phyloP scores from a whole-genome alignment of 2,888 invertebrate genomes.

The Pemphredon lugubris region DNA sequence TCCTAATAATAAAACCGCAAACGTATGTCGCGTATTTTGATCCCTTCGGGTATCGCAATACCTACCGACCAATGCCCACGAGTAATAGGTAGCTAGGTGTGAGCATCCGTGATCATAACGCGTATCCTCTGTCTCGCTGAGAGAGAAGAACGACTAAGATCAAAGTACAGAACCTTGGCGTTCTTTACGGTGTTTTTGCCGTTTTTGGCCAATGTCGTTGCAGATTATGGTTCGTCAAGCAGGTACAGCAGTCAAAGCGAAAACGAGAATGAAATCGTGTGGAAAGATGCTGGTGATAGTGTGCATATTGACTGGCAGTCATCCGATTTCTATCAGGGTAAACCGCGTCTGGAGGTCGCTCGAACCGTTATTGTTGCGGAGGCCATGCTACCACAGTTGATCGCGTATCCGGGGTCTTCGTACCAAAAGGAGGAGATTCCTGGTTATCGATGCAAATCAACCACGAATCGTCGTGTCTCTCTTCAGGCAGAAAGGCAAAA shows the following conservation, averaged over 20 bases:
- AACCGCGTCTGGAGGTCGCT: constrained; percentile 64
- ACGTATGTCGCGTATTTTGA: no score
- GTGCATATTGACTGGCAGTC: background rate
- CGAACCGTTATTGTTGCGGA: constrained; percentile 65
- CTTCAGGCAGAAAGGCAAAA: no score
- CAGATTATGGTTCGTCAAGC: constrained; percentile 71
- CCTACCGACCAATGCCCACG: no score
- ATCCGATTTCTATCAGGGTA: constrained; percentile 7
- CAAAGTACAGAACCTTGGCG: constrained; percentile 15
- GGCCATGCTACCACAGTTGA: constrained; percentile 62
- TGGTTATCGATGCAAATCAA: no score
- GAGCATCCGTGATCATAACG: constrained; percentile 63
- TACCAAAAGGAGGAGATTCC: background rate
- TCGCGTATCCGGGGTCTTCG: constrained; percentile 30
- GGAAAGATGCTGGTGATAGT: background rate
- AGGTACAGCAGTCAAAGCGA: constrained; percentile 51
- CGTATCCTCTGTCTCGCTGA: constrained; percentile 35
- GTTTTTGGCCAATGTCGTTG: constrained; percentile 72
- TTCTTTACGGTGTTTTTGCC: constrained; percentile 64
- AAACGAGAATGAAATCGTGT: constrained; percentile 6
- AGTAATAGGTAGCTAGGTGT: no score
- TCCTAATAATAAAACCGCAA: no score
- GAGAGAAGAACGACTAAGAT: constrained; percentile 18
- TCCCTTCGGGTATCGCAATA: no score
- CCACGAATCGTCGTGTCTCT: no score